Percentiles rank a stretch among this genome's conserved stretches.
Evolutionary conservation across 2,888 invertebrate genomes (phyloP).

Genomic region (Lucinisca nassula): DNA sequence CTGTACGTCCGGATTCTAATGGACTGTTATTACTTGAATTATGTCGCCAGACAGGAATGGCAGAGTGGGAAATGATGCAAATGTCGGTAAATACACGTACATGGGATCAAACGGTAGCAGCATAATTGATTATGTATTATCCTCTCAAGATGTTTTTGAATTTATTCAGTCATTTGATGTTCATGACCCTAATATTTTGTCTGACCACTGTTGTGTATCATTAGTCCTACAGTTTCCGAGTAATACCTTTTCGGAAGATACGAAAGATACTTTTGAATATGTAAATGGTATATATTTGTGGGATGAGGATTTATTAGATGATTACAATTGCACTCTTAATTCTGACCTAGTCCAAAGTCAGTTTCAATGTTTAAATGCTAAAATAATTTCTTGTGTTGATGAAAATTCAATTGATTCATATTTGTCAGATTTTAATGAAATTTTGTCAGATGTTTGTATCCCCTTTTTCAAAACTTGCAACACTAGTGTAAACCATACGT

Average conservation of each 20-base stretch:
- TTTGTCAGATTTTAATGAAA: not conserved
- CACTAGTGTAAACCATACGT: too few relatives aligned
- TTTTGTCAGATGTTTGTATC: not conserved
- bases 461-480: not conserved
- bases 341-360: too few relatives aligned
- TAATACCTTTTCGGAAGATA: not conserved
- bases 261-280: not conserved
- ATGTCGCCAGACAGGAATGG: constrained; percentile 31
- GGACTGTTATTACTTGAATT: constrained; percentile 17
- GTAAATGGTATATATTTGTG: constrained; percentile 21
- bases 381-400: not conserved
- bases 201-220: constrained; percentile 23
- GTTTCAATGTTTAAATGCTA: too few relatives aligned
- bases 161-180: constrained; percentile 6
- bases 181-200: constrained; percentile 28
- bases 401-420: not conserved
- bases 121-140: constrained; percentile 37
- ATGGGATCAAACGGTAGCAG: constrained; percentile 16
- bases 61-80: constrained; percentile 3
- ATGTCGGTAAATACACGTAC: constrained; percentile 25
- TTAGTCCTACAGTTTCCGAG: not conserved
- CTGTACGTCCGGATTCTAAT: constrained; percentile 21
- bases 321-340: not conserved
- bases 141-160: not conserved
- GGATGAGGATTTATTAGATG: not conserved